Evolutionary conservation across 2,888 invertebrate genomes (phyloP), one percentile per base, ranked within the genome.

Genomic region (Heliconius sara): DNA sequence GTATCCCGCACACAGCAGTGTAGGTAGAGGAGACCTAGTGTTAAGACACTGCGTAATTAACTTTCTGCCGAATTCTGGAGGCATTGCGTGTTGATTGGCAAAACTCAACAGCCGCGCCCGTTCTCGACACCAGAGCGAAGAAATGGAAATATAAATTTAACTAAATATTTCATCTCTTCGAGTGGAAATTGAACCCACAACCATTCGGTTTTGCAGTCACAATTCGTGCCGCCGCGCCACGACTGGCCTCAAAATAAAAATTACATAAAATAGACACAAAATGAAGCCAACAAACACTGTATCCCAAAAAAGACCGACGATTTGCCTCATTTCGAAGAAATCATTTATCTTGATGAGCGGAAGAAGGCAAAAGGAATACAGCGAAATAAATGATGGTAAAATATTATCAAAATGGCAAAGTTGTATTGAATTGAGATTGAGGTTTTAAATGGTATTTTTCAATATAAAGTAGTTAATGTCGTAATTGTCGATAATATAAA

Each of bases 301-400:
- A 12, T 34, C 65, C 65, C 63, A 30, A 75, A 75, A 43, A 75
- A 52, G 67, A 34, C 47, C 67, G 76, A 52, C 67, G 34, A 47
- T 75, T 75, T 76, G 67, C 52, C 76, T 76, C 34, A 52, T 76
- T 76, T 67, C 67, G 66, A 52, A 66, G 76, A 76, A 76, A 52
- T 76, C 47, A 67, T 76, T 78, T 78, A 73, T 73, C 34, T 66
- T 52, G 63, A 78, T 74, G 74, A 78, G 43, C 73, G 73, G 67
- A 68, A 65, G 39, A 30, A 60, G 30, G 43, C 73, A 60, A 74
- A 67, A 78, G 52, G 52, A 67, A 34, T 76, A 68, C 25, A 39
- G 27, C 65, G 30, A 73, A 57, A 74, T 67, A 74, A 78, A 67
- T 74, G 43, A 76, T n/a, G 67, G n/a, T 67, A 34, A 25, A 67